phyloP scores from a whole-genome alignment of 2,888 invertebrate genomes.

The Parnassius mnemosyne region DNA sequence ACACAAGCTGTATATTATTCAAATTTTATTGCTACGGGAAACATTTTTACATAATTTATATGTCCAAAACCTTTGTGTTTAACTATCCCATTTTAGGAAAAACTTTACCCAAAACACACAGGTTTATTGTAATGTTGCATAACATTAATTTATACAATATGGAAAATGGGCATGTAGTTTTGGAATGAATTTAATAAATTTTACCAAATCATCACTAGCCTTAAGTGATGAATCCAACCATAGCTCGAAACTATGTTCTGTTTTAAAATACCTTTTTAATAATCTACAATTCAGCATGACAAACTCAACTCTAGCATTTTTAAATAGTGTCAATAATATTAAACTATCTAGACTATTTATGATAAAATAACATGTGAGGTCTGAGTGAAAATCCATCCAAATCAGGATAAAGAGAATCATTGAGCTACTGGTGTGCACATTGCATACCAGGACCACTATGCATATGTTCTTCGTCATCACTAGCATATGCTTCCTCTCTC shows the following conservation, averaged over 20 bases:
- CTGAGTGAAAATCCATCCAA: constrained; percentile 56
- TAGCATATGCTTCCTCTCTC: constrained; percentile 86
- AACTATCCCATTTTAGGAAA: constrained; percentile 13
- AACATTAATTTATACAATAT: constrained; percentile 17
- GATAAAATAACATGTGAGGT: constrained; percentile 68
- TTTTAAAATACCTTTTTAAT: constrained; percentile 12
- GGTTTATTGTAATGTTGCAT: constrained; percentile 18
- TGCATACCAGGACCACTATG: constrained; percentile 84
- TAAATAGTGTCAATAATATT: constrained; percentile 49
- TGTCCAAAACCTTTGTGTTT: constrained; percentile 21
- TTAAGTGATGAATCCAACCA: constrained; percentile 4
- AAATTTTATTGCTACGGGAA: constrained; percentile 27
- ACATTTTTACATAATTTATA: constrained; percentile 27
- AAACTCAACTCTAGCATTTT: constrained; percentile 41
- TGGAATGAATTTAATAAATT: constrained; percentile 40
- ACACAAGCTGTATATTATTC: constrained; percentile 29
- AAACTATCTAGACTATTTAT: constrained; percentile 57
- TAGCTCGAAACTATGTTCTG: not conserved
- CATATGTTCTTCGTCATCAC: constrained; percentile 82
- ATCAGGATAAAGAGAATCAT: constrained; percentile 43
- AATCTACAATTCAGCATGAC: constrained; percentile 12
- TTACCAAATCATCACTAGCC: constrained; percentile 26
- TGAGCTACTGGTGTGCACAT: constrained; percentile 89
- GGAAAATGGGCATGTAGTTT: constrained; percentile 24
- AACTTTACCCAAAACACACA: constrained; percentile 19